Evolutionary conservation across 2,113 vertebrate genomes (phyloP).

Genomic region (Chlamydotis undulata): DNA sequence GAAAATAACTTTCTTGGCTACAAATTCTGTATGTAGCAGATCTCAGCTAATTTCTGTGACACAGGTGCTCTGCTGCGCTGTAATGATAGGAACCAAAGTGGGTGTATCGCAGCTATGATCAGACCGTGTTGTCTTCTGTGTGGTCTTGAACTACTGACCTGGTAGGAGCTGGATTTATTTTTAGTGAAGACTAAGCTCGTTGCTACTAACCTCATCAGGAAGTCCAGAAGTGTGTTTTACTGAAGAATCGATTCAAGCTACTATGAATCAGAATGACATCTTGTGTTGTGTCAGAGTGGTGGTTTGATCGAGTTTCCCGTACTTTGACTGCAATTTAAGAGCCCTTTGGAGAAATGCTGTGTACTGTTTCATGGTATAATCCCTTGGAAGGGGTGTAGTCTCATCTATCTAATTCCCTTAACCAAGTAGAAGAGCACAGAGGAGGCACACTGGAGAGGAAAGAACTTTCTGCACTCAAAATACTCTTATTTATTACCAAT

Average conservation of each 20-base stretch:
- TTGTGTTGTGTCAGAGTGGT: neutral
- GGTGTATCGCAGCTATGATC: fast-evolving
- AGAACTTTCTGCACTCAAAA: neutral
- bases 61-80: neutral
- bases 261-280: neutral
- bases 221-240: neutral
- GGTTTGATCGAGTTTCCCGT: neutral
- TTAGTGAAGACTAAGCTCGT: fast-evolving
- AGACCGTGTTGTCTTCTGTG: neutral
- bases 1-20: neutral
- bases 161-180: neutral
- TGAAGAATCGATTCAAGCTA: neutral
- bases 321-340: neutral
- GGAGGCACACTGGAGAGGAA: neutral
- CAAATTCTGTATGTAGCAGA: neutral
- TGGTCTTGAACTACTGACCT: neutral
- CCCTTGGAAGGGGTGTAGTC: neutral
- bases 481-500: neutral
- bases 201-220: neutral
- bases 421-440: neutral
- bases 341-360: neutral
- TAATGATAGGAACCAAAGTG: neutral
- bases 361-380: neutral
- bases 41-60: neutral
- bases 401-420: neutral